Evolutionary conservation across 2,113 vertebrate species (phyloP).

Genomic region (Centropristis striata): DNA sequence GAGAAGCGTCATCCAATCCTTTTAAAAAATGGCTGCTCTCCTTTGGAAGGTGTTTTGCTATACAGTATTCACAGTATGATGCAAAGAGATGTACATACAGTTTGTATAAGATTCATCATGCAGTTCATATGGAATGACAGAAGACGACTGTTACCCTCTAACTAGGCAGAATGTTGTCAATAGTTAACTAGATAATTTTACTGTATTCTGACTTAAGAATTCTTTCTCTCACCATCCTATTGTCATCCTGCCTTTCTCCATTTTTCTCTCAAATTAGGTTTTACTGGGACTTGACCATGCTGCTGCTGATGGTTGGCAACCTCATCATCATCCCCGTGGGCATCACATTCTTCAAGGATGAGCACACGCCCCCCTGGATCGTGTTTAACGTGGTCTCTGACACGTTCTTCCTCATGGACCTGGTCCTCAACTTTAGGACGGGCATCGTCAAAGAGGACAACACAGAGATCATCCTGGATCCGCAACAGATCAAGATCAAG

Average conservation of each 20-base stretch:
- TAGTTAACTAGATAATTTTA: not conserved
- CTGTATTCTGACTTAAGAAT: not conserved
- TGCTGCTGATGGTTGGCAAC: constrained; percentile 99
- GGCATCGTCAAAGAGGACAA: constrained; percentile 99
- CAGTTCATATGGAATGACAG: not conserved
- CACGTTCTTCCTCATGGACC: constrained; percentile 98
- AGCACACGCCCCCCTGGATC: constrained; percentile 98
- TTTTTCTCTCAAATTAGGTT: constrained; percentile 87
- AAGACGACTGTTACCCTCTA: not conserved
- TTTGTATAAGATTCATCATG: not conserved
- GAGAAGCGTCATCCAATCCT: no score
- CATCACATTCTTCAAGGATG: constrained; percentile 99
- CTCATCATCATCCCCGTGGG: constrained; percentile 99
- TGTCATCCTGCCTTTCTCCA: constrained; percentile 38
- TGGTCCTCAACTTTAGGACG: constrained; percentile 99
- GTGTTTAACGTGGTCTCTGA: constrained; percentile 99
- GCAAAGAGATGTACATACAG: not conserved
- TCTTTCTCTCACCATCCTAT: not conserved
- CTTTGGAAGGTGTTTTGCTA: not conserved
- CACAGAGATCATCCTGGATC: constrained; percentile 98
- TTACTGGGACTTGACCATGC: constrained; percentile 99
- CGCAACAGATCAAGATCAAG: constrained; percentile 97
- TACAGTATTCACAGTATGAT: not conserved
- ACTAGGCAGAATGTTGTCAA: not conserved
- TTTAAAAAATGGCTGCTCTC: not conserved